Evolutionary conservation across 2,888 invertebrate species (phyloP).

Genomic region (Plemyria rubiginata): DNA sequence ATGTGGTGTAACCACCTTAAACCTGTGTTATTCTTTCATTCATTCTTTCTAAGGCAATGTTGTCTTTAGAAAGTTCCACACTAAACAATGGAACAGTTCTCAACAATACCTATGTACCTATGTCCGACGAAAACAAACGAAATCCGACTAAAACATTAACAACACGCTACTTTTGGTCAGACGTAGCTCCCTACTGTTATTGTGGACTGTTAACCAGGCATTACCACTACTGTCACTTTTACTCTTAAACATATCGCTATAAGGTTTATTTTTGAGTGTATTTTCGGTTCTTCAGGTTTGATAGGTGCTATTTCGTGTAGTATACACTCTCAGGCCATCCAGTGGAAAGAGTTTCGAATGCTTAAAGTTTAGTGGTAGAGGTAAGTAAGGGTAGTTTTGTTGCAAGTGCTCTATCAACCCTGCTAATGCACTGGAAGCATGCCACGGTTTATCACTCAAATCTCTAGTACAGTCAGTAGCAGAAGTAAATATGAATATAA

Average conservation of each 20-base stretch:
- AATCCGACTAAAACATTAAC: conserved; percentile 18
- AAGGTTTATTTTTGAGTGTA: conserved; percentile 12
- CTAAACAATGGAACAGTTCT: not conserved
- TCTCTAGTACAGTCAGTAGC: too few relatives aligned
- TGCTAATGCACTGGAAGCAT: not conserved
- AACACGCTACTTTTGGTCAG: conserved; percentile 26
- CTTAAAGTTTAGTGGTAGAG: conserved; percentile 23
- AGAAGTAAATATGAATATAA: too few relatives aligned
- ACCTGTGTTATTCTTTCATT: too few relatives aligned
- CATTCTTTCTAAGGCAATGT: too few relatives aligned
- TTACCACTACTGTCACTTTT: not conserved
- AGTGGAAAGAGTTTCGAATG: conserved; percentile 19
- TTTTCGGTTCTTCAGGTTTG: conserved; percentile 20
- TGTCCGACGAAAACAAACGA: conserved; percentile 11
- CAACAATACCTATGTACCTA: conserved; percentile 4
- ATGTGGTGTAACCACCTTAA: too few relatives aligned
- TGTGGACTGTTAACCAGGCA: conserved; percentile 24
- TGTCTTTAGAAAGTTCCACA: not conserved
- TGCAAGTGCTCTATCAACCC: not conserved
- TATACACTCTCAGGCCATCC: conserved; percentile 29
- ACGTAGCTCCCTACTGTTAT: conserved; percentile 31
- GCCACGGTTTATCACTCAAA: not conserved
- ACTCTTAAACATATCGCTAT: not conserved
- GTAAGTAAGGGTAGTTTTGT: not conserved
- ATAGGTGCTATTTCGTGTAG: conserved; percentile 30